Evolutionary conservation across 2,113 vertebrate genomes (phyloP).

Genomic region (Pteruthius melanotis): DNA sequence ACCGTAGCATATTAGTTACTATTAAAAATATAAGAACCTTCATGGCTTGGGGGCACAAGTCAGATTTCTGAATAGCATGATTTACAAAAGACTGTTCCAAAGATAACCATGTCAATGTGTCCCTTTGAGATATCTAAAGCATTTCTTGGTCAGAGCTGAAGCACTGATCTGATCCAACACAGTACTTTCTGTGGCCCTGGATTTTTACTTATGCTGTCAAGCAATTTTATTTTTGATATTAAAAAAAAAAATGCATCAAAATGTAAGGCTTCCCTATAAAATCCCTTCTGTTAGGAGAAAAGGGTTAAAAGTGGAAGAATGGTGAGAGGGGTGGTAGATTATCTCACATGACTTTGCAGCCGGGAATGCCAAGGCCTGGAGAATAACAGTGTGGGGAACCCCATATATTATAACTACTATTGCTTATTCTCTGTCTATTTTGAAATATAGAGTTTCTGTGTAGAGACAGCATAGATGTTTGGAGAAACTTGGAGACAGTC

Average conservation of each 20-base stretch:
- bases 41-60: background rate
- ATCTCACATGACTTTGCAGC: background rate
- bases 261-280: background rate
- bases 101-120: background rate
- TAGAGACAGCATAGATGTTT: background rate
- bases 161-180: background rate
- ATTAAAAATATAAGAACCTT: background rate
- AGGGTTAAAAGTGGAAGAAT: background rate
- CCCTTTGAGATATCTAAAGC: background rate
- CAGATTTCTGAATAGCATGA: background rate
- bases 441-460: background rate
- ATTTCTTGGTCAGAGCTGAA: background rate
- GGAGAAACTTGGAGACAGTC: background rate
- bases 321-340: background rate
- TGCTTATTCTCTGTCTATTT: background rate
- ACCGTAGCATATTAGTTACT: background rate
- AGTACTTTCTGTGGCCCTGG: background rate
- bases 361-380: background rate
- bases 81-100: background rate
- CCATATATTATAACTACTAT: background rate
- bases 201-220: background rate
- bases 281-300: background rate
- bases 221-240: background rate
- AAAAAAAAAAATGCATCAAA: background rate
- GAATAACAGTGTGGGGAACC: background rate